Evolutionary conservation across 1,140 invertebrate species (phyloP), one percentile per base, ranked within the genome.

Genomic region (Drosophila sucinea): DNA sequence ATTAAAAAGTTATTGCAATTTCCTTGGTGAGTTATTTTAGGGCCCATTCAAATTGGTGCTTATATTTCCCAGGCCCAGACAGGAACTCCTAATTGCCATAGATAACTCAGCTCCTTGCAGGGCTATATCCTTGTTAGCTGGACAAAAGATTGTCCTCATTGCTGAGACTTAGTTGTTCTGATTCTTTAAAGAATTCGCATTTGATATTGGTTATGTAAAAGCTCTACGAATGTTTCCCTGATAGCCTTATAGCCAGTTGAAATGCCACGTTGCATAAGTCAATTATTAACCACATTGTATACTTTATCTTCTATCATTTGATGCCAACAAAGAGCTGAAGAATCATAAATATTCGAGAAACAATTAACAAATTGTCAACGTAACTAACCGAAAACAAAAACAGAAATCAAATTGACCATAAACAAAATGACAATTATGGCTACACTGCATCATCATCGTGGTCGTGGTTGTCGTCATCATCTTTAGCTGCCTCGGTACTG

Each of bases 381-480:
- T 62, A 60, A 60, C 63, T 70, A 70, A 79, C 17, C 17, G 4
- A 44, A 6, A 23, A 44, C 1, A 51, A 51, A 51, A 23, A 47
- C 23, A 51, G 23, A 51, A 51, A 51, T 51, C 67, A 64, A 77
- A 60, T 33, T 60, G 44, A 60, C 60, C 32, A 72, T 76, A 78
- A 76, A 68, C 65, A 67, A 76, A 51, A 64, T 72, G 73, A 83
- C 70, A 69, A 77, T 71, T 67, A 71, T 62, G 17, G 61, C n/a
- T 63, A 47, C 60, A 71, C 63, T 75, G 67, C 60, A 79, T 79
- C 74, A 74, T 51, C 44, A 23, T 51, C 44, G 25, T 27, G 23
- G 25, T 27, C 44, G 27, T 51, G 6, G 3, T 51, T 6, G 7
- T 47, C 17, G 6, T 44, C 41, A 23, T 44, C 41, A 23, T 23